Evolutionary conservation across 2,113 vertebrate species (phyloP).

Genomic region (Bubalus kerabau): DNA sequence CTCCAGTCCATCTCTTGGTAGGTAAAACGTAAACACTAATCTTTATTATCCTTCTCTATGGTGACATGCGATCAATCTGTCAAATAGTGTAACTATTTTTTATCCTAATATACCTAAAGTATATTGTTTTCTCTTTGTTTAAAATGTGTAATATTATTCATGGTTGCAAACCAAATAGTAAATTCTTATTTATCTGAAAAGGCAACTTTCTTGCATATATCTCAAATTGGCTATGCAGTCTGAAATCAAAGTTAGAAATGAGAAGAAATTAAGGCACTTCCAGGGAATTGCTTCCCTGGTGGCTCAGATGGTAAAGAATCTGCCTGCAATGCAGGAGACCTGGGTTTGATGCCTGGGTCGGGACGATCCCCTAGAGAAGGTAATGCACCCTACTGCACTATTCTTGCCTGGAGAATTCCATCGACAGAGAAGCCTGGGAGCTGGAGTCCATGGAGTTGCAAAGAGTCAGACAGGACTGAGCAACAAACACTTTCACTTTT

Average conservation of each 20-base stretch:
- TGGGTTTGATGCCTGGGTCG: not conserved
- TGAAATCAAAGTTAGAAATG: not conserved
- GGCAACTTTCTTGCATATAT: not conserved
- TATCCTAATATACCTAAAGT: not conserved
- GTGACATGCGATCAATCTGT: not conserved
- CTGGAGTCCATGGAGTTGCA: not conserved
- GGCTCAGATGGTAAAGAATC: not conserved
- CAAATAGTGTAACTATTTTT: not conserved
- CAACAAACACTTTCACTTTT: not conserved
- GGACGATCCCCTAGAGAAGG: not conserved
- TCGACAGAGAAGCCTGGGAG: not conserved
- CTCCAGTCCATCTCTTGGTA: not conserved
- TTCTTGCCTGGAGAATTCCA: not conserved
- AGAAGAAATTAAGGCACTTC: not conserved
- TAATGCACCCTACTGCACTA: not conserved
- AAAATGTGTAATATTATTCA: not conserved
- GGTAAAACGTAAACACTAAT: not conserved
- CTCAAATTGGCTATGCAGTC: not conserved
- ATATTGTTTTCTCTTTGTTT: not conserved
- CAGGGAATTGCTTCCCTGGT: not conserved
- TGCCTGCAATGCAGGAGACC: not conserved
- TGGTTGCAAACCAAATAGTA: not conserved
- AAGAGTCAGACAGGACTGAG: not conserved
- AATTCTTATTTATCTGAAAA: not conserved
- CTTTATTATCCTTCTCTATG: not conserved